Conservation (phyloP, 2,888 invertebrate genomes). For the Callimorpha dominula region DNA sequence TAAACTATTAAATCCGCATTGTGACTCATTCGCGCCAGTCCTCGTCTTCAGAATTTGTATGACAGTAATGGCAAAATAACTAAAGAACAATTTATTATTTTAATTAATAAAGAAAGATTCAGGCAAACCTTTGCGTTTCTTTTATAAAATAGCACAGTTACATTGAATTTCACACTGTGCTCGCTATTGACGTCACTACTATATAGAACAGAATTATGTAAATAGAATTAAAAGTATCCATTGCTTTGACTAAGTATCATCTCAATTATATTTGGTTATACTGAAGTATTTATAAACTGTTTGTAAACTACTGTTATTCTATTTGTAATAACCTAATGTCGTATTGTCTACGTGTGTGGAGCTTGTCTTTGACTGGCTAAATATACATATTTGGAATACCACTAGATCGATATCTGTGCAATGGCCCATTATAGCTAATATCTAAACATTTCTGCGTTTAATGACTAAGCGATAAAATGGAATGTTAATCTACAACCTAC, state of each 20-base stretch:
- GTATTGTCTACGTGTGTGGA: conserved; percentile 46
- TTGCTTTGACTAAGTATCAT: conserved; percentile 11
- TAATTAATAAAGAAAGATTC: no score
- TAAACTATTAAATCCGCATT: background rate
- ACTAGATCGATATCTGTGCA: conserved; percentile 48
- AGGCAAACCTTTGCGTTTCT: no score
- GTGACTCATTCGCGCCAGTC: background rate
- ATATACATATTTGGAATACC: conserved; percentile 43
- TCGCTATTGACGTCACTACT: background rate
- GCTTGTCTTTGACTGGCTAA: conserved; percentile 42
- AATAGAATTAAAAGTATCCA: conserved; percentile 3
- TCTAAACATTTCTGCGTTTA: conserved; percentile 44
- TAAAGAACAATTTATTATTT: no score
- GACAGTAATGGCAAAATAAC: background rate
- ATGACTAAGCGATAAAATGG: conserved; percentile 63
- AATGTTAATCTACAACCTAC: conserved; percentile 80
- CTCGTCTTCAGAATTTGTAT: background rate
- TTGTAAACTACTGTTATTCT: conserved; percentile 31
- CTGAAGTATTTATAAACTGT: conserved; percentile 26
- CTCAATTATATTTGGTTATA: conserved; percentile 7
- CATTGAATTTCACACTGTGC: conserved; percentile 16
- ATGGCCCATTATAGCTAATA: conserved; percentile 43
- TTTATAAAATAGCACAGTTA: background rate
- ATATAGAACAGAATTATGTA: background rate
- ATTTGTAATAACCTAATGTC: conserved; percentile 31